Evolutionary conservation across 2,888 invertebrate genomes (phyloP), one percentile per base, ranked within the genome.

Genomic region (Perithous albicinctus): DNA sequence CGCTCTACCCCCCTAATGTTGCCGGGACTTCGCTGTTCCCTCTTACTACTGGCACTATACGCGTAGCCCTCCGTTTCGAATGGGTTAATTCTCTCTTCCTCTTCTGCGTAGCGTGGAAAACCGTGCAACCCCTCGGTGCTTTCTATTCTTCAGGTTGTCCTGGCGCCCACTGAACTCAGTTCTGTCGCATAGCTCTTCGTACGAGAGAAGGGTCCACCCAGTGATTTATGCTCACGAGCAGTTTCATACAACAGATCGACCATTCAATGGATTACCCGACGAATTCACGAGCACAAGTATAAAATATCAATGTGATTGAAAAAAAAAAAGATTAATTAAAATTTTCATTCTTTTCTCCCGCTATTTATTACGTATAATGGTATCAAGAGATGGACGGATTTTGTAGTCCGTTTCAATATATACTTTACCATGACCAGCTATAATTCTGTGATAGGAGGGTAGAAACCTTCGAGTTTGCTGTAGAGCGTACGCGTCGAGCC

Each of bases 81-180:
- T 88, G 88, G 89, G 87, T 90, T 89, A 89, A 89, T 89, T 88
- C 86, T 83, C 85, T 82, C 78, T 77, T 77, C 72, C 63, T 82
- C 74, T 64, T 82, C 43, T 74, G 20, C 35, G 18, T 54, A 10
- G 32, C 51, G 54, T 29, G 29, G 46, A 74, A 78, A 56, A 59
- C 29, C 32, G 32, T 48, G 35, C 43, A 59, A 26, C 54, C 46
- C 64, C 66, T 77, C 56, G 73, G 32, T 23, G 43, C 63, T 78
- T 69, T 66, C 69, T 78, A 12, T 23, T 59, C 38, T 43, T 29
- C 48, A 1, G 51, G n/a, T 56, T 43, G 46, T 78, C 38, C 54
- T 26, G 32, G 54, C 15, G 32, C 61, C 63, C 51, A 43, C 59
- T 38, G 41, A 35, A 48, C 15, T 56, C 23, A 43, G 15, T 20